Base-by-base conservation (phyloP, 2,888 invertebrate genomes). In the Chrysolina americana region DNA sequence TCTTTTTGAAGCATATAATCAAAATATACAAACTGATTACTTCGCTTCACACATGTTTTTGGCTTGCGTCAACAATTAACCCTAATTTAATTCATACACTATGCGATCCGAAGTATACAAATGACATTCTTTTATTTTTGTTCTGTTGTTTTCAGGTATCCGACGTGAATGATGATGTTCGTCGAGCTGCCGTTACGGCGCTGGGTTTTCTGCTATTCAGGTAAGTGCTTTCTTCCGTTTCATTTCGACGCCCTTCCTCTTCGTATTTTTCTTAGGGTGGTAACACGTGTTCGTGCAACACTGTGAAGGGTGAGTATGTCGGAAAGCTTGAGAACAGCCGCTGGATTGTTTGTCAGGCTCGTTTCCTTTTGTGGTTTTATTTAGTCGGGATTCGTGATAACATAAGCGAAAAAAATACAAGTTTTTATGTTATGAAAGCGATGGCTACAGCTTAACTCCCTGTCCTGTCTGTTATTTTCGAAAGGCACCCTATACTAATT, bases 111-210 rank as follows among this genome's bases (percentile, higher is more conserved):
- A 48, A 6, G 10, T 10, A 21, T 23, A 36, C 11, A 13, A 11
- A 21, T 11, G 0, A 21, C 11, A 0, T 2, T 21, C 8, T 36
- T 53, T 21, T 4, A 13, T 19, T 53, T 59, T 28, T 28, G 19
- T 59, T 59, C 0, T 59, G 9, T 59, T 65, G 15, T 74, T 78
- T 84, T 5, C 80, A 92, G 92, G 92, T 94, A 53, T 98, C 98
- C 50, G 99, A 99, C 89, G 99, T 99, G 0, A 99, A 99, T 86
- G 98, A 99, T 86, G 99, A 99, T 89, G 99, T 99, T 1, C 93
- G 99, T 78, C 93, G 99, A 73, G 98, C 98, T 70, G 99, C 99
- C 48, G 99, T 99, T 19, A 99, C 98, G 11, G 98, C 98, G n/a
- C 92, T 99, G 73, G 99, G 99, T 82, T 99, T 99, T 88, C 92